Percentiles rank a stretch among this genome's conserved stretches.
These are phyloP conservation scores for Ophiodon elongatus DNA, from an alignment of 2,113 vertebrate genomes.

Conservation along the genomic window DNA sequence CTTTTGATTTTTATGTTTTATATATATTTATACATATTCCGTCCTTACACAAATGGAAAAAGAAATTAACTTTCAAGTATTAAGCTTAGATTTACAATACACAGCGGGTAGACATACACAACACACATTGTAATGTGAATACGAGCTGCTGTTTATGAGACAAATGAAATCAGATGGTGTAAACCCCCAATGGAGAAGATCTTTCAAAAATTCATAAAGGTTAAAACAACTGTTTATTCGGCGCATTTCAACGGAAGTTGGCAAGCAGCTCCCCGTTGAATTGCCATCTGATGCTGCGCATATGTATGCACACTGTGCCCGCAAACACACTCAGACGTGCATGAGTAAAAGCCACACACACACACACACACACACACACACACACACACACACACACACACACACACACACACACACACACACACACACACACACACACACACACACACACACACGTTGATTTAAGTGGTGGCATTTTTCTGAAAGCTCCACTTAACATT, in stretches of 20 bases:
- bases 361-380: background rate
- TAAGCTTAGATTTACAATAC: slow-evolving; percentile 1
- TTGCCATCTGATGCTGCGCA: slow-evolving; percentile 57
- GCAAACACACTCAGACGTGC: slow-evolving; percentile 16
- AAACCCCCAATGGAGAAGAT: slow-evolving; percentile 68
- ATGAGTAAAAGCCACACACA: background rate
- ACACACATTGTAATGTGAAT: slow-evolving; percentile 33
- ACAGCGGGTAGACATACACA: slow-evolving; percentile 10
- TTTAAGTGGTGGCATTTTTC: no score
- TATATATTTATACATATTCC: background rate
- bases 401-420: background rate
- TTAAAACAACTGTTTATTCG: slow-evolving; percentile 82
- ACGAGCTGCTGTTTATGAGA: slow-evolving; percentile 60
- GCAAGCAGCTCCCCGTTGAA: slow-evolving; percentile 58
- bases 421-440: background rate
- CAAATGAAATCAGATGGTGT: slow-evolving; percentile 72
- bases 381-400: background rate
- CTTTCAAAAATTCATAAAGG: slow-evolving; percentile 79
- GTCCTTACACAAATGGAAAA: background rate
- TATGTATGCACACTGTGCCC: slow-evolving; percentile 31
- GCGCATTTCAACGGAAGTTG: slow-evolving; percentile 68
- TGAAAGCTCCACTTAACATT: no score
- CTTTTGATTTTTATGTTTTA: background rate
- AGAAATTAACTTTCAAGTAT: background rate
- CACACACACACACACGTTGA: background rate